Percentiles rank a stretch among this genome's conserved stretches.
These are phyloP conservation scores for Neodiprion lecontei DNA, from an alignment of 1,140 invertebrate genomes.

Conservation along the genomic window DNA sequence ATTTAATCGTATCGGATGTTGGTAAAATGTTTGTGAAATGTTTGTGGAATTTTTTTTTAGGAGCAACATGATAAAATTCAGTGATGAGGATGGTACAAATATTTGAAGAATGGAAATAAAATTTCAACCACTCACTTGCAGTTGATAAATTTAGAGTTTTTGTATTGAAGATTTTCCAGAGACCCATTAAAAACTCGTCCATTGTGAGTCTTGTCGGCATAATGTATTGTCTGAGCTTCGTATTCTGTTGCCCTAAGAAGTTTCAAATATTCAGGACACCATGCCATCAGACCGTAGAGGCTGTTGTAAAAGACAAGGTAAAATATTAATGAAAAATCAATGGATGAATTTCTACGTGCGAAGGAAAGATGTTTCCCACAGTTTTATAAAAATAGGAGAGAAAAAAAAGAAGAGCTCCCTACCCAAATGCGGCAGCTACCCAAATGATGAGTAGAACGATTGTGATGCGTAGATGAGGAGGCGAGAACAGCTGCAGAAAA, in stretches of 20 bases:
- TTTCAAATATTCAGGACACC: slow-evolving; percentile 56
- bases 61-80: slow-evolving; percentile 1
- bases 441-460: slow-evolving; percentile 50
- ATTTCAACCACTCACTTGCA: slow-evolving; percentile 43
- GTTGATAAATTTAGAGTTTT: slow-evolving; percentile 48
- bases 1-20: no score
- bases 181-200: slow-evolving; percentile 50
- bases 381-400: slow-evolving; percentile 3
- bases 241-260: slow-evolving; percentile 57
- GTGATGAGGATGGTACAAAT: neutral
- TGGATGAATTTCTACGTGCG: slow-evolving; percentile 39
- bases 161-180: slow-evolving; percentile 61
- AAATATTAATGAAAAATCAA: slow-evolving; percentile 24
- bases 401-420: slow-evolving; percentile 28
- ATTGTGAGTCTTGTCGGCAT: slow-evolving; percentile 36
- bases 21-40: no score
- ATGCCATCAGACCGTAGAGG: slow-evolving; percentile 54
- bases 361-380: slow-evolving; percentile 5
- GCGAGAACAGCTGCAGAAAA: slow-evolving; percentile 64
- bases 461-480: slow-evolving; percentile 61
- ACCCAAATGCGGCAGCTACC: slow-evolving; percentile 53
- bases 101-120: neutral
- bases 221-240: slow-evolving; percentile 42
- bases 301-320: slow-evolving; percentile 33
- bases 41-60: neutral